Evolutionary conservation across 1,140 invertebrate genomes (phyloP), one percentile per base, ranked within the genome.

Genomic region (Drosophila tropicalis): DNA sequence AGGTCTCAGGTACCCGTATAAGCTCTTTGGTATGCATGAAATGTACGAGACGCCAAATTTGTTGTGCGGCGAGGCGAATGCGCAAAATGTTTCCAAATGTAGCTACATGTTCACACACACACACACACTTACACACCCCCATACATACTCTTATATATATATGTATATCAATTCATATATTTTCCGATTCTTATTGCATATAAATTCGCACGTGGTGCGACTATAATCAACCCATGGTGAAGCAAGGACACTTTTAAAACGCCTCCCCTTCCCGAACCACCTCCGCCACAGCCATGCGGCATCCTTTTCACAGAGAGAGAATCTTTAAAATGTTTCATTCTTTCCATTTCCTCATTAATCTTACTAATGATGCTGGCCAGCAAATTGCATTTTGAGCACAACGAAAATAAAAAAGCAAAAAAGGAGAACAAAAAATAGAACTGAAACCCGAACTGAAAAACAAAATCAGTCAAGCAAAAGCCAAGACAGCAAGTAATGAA

Each of bases 101-200:
- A 22, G 44, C 63, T 19, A 76, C 56, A 51, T 39, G 10, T 39
- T 39, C 44, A 22, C 71, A 41, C 62, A 70, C 75, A 79, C 67
- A 63, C 75, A 68, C 62, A 41, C 60, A 66, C 44, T 63, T 57
- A 32, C 25, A 69, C 44, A 51, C 64, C 61, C 51, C 47, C 54
- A 55, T 55, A 19, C 54, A 55, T 55, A 19, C 17, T 22, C 62
- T 29, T 57, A 64, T 55, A 62, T 34, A 70, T 7, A 41, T 58
- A 66, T 56, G 65, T 44, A 47, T 47, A 47, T 5, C 44, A 51
- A 51, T 51, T 51, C 74, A 75, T 89, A 89, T 87, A 87, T 87
- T 89, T 89, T 90, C 80, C 76, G 89, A 89, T 89, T 89, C 80
- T 89, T 89, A 89, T 89, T 89, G 84, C 84, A 84, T 89, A 89